phyloP scores from a whole-genome alignment of 2,888 invertebrate genomes.

The Aphelenchoides bicaudatus region DNA sequence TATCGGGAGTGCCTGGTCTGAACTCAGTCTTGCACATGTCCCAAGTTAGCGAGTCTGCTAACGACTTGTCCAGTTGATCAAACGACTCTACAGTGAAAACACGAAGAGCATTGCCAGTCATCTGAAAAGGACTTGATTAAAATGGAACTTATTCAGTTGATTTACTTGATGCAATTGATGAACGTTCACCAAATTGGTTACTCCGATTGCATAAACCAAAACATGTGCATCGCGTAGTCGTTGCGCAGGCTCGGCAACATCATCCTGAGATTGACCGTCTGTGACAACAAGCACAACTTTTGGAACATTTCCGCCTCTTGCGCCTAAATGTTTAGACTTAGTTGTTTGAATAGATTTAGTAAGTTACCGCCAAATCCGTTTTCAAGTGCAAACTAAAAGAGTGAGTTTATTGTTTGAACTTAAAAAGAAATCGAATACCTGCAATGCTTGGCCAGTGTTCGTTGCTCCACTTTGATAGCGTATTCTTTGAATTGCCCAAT shows the following conservation, averaged over 20 bases:
- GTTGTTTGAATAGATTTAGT: no score
- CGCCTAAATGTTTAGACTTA: no score
- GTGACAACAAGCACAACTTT: slow-evolving; percentile 62
- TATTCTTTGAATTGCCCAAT: slow-evolving; percentile 55
- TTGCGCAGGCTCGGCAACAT: slow-evolving; percentile 54
- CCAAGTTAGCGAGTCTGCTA: slow-evolving; percentile 56
- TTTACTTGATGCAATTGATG: slow-evolving; percentile 58
- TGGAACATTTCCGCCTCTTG: slow-evolving; percentile 56
- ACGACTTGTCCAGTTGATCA: slow-evolving; percentile 52
- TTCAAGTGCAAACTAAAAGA: no score
- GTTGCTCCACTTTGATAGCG: slow-evolving; percentile 56
- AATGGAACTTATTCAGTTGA: neutral
- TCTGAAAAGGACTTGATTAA: slow-evolving; percentile 31
- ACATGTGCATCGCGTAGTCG: slow-evolving; percentile 57
- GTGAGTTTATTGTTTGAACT: no score
- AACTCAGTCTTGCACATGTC: slow-evolving; percentile 60
- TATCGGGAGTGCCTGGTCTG: slow-evolving; percentile 57
- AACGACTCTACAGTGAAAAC: slow-evolving; percentile 59
- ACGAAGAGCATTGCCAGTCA: slow-evolving; percentile 55
- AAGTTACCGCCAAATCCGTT: slow-evolving; percentile 50
- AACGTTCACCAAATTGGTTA: slow-evolving; percentile 58
- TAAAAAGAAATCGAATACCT: no score
- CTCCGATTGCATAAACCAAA: slow-evolving; percentile 61
- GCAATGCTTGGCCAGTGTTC: slow-evolving; percentile 56
- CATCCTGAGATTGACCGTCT: slow-evolving; percentile 61